These are phyloP conservation scores for Drosophila rellima DNA, from an alignment of 2,888 invertebrate species.

Conservation along the genomic window DNA sequence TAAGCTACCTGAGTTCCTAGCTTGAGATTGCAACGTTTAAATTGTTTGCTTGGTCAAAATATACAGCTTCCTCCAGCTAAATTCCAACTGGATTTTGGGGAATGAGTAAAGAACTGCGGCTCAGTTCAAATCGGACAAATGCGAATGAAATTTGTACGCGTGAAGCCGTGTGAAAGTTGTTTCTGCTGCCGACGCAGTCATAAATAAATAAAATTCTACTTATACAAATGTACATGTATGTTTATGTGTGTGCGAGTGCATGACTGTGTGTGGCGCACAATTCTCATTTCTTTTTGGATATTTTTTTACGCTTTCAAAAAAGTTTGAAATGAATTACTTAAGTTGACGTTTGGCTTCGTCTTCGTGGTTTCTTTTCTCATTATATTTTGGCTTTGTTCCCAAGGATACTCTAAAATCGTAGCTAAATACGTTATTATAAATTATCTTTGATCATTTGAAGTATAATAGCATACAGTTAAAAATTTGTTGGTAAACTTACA, in stretches of 20 bases:
- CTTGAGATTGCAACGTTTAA: background rate
- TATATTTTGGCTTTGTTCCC: background rate
- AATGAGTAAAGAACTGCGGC: background rate
- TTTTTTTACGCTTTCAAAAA: conserved; percentile 48
- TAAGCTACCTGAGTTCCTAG: background rate
- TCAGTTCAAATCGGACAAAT: conserved; percentile 47
- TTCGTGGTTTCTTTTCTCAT: conserved; percentile 11
- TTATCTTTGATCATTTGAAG: background rate
- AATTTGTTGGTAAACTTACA: background rate
- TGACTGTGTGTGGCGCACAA: conserved; percentile 51
- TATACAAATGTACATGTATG: conserved; percentile 33
- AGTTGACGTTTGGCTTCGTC: conserved; percentile 40
- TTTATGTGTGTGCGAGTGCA: conserved; percentile 27
- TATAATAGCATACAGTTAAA: background rate
- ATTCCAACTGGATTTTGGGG: background rate
- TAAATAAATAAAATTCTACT: conserved; percentile 75
- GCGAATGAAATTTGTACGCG: conserved; percentile 53
- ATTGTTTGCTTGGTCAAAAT: background rate
- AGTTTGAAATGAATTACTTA: conserved; percentile 75
- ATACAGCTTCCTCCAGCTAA: background rate
- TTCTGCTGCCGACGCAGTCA: conserved; percentile 51
- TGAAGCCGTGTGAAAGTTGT: conserved; percentile 59
- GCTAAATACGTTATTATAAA: background rate
- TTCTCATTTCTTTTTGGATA: conserved; percentile 23
- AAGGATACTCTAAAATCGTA: background rate